Evolutionary conservation across 1,140 invertebrate genomes (phyloP).

Genomic region (Lepidurus packardi): DNA sequence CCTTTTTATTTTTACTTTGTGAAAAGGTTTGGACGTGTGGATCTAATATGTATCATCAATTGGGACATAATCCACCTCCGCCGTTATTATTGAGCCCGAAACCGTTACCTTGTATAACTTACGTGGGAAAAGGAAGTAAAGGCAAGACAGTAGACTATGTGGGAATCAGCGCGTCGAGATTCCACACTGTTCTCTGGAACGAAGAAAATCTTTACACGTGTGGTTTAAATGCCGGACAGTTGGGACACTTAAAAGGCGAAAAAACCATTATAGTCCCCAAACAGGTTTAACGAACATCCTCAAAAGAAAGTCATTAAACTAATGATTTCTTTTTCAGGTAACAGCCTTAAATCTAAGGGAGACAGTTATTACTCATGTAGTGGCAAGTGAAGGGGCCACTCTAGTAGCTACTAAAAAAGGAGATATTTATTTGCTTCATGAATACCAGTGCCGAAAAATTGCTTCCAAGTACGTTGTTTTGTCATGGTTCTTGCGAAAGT

Average conservation of each 20-base stretch:
- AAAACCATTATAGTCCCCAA: conserved; percentile 43
- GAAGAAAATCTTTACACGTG: conserved; percentile 55
- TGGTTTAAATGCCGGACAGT: conserved; percentile 67
- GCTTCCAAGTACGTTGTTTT: conserved; percentile 50
- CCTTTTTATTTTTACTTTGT: conserved; percentile 33
- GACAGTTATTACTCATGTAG: conserved; percentile 47
- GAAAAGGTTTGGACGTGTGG: conserved; percentile 59
- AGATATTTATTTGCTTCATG: conserved; percentile 63
- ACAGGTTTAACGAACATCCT: conserved; percentile 42
- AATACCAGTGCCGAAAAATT: conserved; percentile 63
- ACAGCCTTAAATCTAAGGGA: conserved; percentile 45
- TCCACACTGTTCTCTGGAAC: conserved; percentile 64
- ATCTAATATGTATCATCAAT: conserved; percentile 56
- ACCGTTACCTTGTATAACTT: conserved; percentile 40
- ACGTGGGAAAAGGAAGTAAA: conserved; percentile 36
- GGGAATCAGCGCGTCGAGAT: conserved; percentile 56
- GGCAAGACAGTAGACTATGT: conserved; percentile 40
- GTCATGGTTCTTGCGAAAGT: background rate
- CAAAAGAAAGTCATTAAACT: conserved; percentile 22
- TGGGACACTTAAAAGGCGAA: conserved; percentile 51
- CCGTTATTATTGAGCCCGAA: conserved; percentile 52
- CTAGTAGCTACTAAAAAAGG: conserved; percentile 58
- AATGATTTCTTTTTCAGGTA: conserved; percentile 39
- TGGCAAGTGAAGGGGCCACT: conserved; percentile 60
- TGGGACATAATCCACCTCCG: conserved; percentile 53